These are phyloP conservation scores for Arnoldichthys spilopterus DNA, from an alignment of 2,797 vertebrate species.

Conservation along the genomic window DNA sequence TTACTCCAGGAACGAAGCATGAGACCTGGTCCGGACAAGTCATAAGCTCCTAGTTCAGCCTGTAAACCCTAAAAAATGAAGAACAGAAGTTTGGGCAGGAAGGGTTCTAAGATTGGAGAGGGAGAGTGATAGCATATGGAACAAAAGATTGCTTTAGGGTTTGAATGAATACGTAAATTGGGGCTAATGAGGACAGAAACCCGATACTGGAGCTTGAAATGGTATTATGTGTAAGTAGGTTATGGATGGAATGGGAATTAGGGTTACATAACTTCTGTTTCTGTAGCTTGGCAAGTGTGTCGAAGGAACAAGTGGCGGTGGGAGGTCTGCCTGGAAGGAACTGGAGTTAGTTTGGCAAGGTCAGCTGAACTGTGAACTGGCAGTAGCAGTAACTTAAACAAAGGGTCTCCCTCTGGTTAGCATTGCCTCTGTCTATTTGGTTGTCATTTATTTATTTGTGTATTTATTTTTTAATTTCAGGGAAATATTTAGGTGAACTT, in stretches of 20 bases:
- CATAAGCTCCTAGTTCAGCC: conserved; percentile 86
- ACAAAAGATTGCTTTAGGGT: conserved; percentile 56
- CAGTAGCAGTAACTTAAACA: conserved; percentile 41
- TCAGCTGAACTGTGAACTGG: conserved; percentile 42
- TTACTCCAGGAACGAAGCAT: conserved; percentile 92
- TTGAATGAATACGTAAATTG: conserved; percentile 52
- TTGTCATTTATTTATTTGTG: conserved; percentile 74
- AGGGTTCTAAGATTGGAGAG: neutral
- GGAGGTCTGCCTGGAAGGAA: conserved; percentile 37
- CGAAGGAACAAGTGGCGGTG: conserved; percentile 26
- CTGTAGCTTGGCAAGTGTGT: conserved; percentile 49
- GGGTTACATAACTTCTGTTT: conserved; percentile 38
- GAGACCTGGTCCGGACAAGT: conserved; percentile 98
- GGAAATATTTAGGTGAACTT: conserved; percentile 40
- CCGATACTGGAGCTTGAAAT: conserved; percentile 46
- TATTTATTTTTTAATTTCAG: conserved; percentile 75
- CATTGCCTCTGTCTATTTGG: conserved; percentile 52
- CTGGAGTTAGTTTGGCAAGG: conserved; percentile 37
- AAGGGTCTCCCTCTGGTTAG: conserved; percentile 60
- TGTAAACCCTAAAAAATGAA: conserved; percentile 22
- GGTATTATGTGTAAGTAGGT: conserved; percentile 51
- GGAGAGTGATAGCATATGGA: conserved; percentile 28
- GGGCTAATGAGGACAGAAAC: conserved; percentile 27
- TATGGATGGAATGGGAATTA: conserved; percentile 48
- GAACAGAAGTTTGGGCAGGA: neutral